Percentiles rank a stretch among this genome's conserved stretches.
Evolutionary conservation across 2,888 invertebrate genomes (phyloP).

Genomic region (Ophraella communa): DNA sequence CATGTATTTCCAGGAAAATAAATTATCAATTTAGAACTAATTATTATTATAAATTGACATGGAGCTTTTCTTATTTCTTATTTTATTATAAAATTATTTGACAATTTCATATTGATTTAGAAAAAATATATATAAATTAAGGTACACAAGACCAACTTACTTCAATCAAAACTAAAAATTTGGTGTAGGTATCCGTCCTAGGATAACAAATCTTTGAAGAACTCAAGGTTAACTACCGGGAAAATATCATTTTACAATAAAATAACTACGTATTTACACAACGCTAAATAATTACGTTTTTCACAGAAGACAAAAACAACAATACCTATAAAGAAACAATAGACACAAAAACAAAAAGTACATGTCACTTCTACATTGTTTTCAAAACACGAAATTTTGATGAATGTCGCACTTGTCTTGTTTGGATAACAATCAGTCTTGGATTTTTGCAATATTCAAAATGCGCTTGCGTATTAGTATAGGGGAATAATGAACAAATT

Average conservation of each 20-base stretch:
- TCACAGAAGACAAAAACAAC: conserved; percentile 39
- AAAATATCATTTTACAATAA: conserved; percentile 33
- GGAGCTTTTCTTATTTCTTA: no score
- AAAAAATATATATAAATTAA: no score
- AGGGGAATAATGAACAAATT: neutral
- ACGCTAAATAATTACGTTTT: conserved; percentile 33
- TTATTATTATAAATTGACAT: no score
- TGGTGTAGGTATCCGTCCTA: conserved; percentile 40
- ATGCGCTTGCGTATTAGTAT: conserved; percentile 45
- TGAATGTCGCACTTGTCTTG: conserved; percentile 56
- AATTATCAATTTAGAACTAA: neutral
- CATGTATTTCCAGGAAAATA: neutral
- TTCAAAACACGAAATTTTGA: conserved; percentile 40
- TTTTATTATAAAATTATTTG: no score
- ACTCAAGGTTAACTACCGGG: conserved; percentile 52
- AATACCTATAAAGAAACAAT: conserved; percentile 26
- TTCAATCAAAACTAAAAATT: conserved; percentile 5
- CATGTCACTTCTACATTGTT: conserved; percentile 41
- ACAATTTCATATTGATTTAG: no score
- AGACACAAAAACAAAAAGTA: conserved; percentile 32
- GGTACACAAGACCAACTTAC: no score
- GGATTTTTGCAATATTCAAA: conserved; percentile 41
- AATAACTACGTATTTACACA: conserved; percentile 40
- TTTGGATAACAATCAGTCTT: conserved; percentile 43
- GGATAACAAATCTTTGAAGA: conserved; percentile 44